phyloP scores from a whole-genome alignment of 2,113 vertebrate species.

The Atractosteus spatula region DNA sequence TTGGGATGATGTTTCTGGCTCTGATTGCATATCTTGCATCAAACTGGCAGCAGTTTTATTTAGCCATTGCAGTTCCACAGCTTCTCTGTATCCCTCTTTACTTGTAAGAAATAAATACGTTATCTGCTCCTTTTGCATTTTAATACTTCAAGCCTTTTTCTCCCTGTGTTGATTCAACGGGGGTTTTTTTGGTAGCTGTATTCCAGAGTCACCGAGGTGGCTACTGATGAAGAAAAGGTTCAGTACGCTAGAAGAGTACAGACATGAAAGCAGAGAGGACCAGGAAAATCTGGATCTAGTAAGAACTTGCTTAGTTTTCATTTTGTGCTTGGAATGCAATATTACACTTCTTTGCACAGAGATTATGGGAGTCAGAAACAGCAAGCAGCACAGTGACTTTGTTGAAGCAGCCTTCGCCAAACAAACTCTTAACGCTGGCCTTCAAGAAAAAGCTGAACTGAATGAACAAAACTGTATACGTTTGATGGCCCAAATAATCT shows the following conservation, averaged over 20 bases:
- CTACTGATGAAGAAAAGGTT: constrained; percentile 43
- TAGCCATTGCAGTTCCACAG: constrained; percentile 56
- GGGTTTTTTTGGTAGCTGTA: constrained; percentile 29
- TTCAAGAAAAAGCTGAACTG: too few species aligned
- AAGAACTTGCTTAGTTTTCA: background rate
- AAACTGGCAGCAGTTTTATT: constrained; percentile 52
- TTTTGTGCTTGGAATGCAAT: too few species aligned
- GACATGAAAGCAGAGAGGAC: constrained; percentile 47
- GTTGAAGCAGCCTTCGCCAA: too few species aligned
- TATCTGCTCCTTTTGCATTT: background rate
- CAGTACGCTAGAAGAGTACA: constrained; percentile 47
- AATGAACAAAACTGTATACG: too few species aligned
- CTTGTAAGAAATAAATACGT: constrained; percentile 40
- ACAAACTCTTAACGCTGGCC: too few species aligned
- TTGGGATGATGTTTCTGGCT: constrained; percentile 58
- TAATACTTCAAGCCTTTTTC: background rate
- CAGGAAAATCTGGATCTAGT: constrained; percentile 50
- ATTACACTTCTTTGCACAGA: too few species aligned
- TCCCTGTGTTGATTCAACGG: background rate
- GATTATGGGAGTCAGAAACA: too few species aligned
- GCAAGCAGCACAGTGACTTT: too few species aligned
- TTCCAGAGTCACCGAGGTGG: constrained; percentile 65
- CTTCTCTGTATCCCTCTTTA: constrained; percentile 54
- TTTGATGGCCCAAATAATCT: too few species aligned
- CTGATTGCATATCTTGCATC: constrained; percentile 48